A percentile compares a stretch with the other conserved stretches of the same genome.
Evolutionary conservation across 1,140 invertebrate species (phyloP).

Genomic region (Sycophila sp.): DNA sequence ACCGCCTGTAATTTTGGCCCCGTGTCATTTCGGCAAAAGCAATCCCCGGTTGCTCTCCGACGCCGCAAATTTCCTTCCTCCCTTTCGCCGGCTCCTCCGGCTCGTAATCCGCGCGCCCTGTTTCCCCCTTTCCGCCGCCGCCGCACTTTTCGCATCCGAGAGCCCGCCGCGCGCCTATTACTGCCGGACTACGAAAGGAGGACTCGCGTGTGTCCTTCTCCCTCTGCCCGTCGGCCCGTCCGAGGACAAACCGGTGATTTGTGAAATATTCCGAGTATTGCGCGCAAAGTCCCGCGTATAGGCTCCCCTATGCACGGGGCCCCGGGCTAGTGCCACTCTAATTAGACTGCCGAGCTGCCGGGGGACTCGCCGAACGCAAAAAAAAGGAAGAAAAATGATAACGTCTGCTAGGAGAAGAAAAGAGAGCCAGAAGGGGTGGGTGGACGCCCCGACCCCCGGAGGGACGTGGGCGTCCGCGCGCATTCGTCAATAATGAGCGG

Average conservation of each 20-base stretch:
- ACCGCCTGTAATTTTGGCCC: slow-evolving; percentile 49
- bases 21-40: slow-evolving; percentile 49
- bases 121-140: too few species aligned
- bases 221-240: too few species aligned
- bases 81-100: not conserved
- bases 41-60: slow-evolving; percentile 27
- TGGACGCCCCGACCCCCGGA: not conserved
- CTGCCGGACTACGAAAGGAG: not conserved
- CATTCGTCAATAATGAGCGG: not conserved
- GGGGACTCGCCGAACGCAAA: not conserved
- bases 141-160: not conserved
- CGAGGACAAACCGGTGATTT: slow-evolving; percentile 52
- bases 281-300: slow-evolving; percentile 1
- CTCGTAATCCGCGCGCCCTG: not conserved
- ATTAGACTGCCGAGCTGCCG: not conserved
- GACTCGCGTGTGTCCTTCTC: too few species aligned
- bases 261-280: slow-evolving; percentile 63
- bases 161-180: not conserved
- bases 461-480: not conserved
- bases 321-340: not conserved
- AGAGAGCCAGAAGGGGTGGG: too few species aligned
- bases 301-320: not conserved
- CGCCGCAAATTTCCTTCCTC: slow-evolving; percentile 7
- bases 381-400: not conserved
- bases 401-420: not conserved